Evolutionary conservation across 1,140 invertebrate species (phyloP).

Genomic region (Lepidurus arcticus): DNA sequence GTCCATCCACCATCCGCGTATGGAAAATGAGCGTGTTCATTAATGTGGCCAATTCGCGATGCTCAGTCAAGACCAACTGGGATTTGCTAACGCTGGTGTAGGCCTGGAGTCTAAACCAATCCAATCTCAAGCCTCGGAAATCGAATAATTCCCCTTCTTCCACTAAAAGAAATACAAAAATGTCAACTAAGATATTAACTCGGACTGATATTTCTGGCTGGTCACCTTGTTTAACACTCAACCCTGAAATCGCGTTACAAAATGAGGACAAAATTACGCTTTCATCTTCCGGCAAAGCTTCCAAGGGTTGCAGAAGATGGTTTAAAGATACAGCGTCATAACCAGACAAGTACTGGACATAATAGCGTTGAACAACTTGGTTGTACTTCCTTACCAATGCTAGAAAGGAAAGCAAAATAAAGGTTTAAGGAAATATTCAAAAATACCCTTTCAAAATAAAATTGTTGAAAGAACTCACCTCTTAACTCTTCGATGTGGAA

Average conservation of each 20-base stretch:
- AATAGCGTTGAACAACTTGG: slow-evolving; percentile 96
- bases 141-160: slow-evolving; percentile 96
- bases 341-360: slow-evolving; percentile 91
- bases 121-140: slow-evolving; percentile 86
- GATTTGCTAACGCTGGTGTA: slow-evolving; percentile 83
- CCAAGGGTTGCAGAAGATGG: slow-evolving; percentile 80
- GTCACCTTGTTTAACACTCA: slow-evolving; percentile 81
- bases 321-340: slow-evolving; percentile 91
- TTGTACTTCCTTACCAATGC: slow-evolving; percentile 89
- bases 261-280: slow-evolving; percentile 88
- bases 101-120: slow-evolving; percentile 96
- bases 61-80: slow-evolving; percentile 73
- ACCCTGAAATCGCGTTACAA: slow-evolving; percentile 76
- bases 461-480: slow-evolving; percentile 90
- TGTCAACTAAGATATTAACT: background rate
- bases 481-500: slow-evolving; percentile 98
- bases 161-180: slow-evolving; percentile 47
- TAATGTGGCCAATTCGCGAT: slow-evolving; percentile 78
- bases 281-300: slow-evolving; percentile 81
- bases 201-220: background rate
- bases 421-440: slow-evolving; percentile 14
- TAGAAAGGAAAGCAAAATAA: slow-evolving; percentile 40
- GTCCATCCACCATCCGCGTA: slow-evolving; percentile 95
- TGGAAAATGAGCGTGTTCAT: slow-evolving; percentile 96
- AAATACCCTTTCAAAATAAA: slow-evolving; percentile 65